Base-by-base conservation (phyloP, 2,797 vertebrate genomes). In the Manis pentadactyla region DNA sequence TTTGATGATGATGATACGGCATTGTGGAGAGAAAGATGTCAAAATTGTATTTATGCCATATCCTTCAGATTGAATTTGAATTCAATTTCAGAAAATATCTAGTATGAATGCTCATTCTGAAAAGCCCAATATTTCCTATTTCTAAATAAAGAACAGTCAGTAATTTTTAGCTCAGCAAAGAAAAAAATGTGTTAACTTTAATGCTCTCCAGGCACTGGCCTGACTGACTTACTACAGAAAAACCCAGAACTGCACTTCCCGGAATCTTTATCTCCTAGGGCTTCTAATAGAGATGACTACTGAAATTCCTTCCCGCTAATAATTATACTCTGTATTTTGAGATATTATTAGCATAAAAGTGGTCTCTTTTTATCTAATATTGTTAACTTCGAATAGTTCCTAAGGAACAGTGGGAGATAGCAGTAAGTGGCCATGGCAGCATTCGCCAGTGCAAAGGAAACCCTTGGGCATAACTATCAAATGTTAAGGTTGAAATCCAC, bases 41-140 rank as follows among this genome's bases (percentile, higher is more conserved):
- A 69, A 71, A 92, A 93, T 71, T 71, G 55, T 27, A 87, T 90
- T 90, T 61, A 68, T 49, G 29, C 13, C 12, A 89, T 46, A 46
- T 84, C 78, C 78, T 88, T 96, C 17, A 63, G 49, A 83, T 1
- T 87, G 39, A 93, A 93, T 97, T 79, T 88, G 53, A 29, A 74
- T 90, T 89, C 23, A 11, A 61, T 90, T 86, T 92, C 34, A 96
- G 75, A 73, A 93, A 90, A 86, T 55, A 94, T 42, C 46, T 57
- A 90, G 15, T 31, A 79, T 75, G 42, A 91, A 81, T 42, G 18
- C 42, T 87, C 71, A 94, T 89, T 87, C 27, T 34, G 19, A 86
- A 88, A 93, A 73, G 10, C 14, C 7, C 27, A 69, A 23, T 84
- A 68, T 84, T 95, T 77, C 31, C 23, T 73, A 85, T 89, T 93